Conservation (phyloP, 2,888 invertebrate species). For the Drosophila bunnanda region DNA sequence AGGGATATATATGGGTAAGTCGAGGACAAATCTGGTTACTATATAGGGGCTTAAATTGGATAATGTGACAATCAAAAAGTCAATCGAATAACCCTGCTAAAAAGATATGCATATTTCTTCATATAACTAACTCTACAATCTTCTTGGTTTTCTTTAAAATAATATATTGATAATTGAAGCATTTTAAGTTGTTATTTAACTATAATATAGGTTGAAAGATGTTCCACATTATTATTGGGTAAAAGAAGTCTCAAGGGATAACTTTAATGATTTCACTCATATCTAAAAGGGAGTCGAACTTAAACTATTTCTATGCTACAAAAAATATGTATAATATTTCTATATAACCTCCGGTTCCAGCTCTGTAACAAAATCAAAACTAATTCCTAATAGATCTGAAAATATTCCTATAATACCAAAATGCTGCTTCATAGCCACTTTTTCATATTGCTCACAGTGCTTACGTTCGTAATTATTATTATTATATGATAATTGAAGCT, state of each 20-base stretch:
- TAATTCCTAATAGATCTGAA: not conserved
- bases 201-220: not conserved
- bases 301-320: not conserved
- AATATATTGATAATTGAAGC: not conserved
- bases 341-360: not conserved
- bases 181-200: not conserved
- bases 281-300: not conserved
- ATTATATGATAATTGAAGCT: not conserved
- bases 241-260: not conserved
- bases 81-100: not conserved
- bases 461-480: constrained; percentile 45
- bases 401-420: constrained; percentile 58
- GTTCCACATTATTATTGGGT: not conserved
- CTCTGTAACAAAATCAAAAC: not conserved
- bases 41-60: not conserved
- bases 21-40: not conserved
- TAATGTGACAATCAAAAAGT: not conserved
- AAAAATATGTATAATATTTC: not conserved
- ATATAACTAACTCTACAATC: not conserved
- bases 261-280: not conserved
- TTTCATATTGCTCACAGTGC: not conserved
- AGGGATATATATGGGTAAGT: constrained; percentile 17
- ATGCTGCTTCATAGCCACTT: constrained; percentile 54
- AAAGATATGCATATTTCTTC: not conserved
- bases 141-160: not conserved